phyloP scores from a whole-genome alignment of 1,140 invertebrate genomes.

The Maconellicoccus hirsutus region DNA sequence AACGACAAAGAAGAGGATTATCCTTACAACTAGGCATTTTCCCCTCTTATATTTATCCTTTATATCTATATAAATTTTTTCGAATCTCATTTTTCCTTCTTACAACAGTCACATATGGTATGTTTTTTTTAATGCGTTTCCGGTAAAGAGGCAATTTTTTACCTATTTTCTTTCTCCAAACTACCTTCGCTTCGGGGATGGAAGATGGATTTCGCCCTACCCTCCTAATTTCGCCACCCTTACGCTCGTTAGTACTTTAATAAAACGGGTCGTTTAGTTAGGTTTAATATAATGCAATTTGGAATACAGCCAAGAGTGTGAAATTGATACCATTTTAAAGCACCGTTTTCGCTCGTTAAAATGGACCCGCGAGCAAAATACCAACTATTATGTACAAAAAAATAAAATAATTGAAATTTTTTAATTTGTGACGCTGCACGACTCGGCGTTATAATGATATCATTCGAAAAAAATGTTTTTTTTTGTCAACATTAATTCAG shows the following conservation, averaged over 20 bases:
- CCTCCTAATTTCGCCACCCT: background rate
- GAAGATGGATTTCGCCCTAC: too few species aligned
- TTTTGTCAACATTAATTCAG: too few species aligned
- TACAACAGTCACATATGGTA: background rate
- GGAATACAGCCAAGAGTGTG: background rate
- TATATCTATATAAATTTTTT: background rate
- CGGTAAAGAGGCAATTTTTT: too few species aligned
- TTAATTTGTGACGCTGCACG: background rate
- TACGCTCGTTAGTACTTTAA: background rate
- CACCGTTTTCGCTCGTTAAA: background rate
- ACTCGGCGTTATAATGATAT: too few species aligned
- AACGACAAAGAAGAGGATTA: background rate
- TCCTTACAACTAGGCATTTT: background rate
- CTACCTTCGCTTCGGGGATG: too few species aligned
- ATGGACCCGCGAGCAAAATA: background rate
- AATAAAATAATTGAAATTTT: background rate
- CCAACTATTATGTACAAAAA: background rate
- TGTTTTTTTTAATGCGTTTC: background rate
- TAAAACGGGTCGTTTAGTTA: conserved; percentile 8
- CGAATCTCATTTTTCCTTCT: background rate
- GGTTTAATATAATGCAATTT: conserved; percentile 5
- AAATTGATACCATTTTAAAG: conserved; percentile 5
- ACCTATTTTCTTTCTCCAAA: too few species aligned
- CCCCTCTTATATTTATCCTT: background rate
- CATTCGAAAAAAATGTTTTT: too few species aligned